Base-by-base conservation (phyloP, 2,888 invertebrate genomes). In the Rhopalosiphum nymphaeae region DNA sequence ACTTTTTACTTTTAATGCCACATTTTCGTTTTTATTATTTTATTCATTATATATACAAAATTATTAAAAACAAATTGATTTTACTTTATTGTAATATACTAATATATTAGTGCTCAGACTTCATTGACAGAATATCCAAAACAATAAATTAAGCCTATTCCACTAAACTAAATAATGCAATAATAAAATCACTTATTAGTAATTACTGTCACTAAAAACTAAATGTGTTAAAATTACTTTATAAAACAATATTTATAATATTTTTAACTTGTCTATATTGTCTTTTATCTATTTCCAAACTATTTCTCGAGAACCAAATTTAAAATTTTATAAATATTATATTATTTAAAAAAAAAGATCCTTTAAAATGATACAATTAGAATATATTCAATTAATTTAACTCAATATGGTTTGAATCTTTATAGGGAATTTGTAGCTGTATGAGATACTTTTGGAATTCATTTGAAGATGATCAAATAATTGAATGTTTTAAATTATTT, bases 381-480 rank as follows among this genome's bases (percentile, higher is more conserved):
- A 53, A 53, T 53, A 53, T 36, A 53, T 53, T 36, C 36, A 88
- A 53, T 57, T 1, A 36, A 53, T 49, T 56, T 56, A 2, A 89
- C n/a, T 42, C 13, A 89, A 78, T 42, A 89, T 89, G 7, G 36
- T 13, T 84, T 91, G 36, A 36, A 57, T 91, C 3, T n/a, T 94
- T 85, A n/a, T 78, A 95, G 95, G 95, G 94, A 56, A 57, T 94
- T 56, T 95, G 95, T 87, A 57, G 92, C 36, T 94, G 94, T 56
- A 67, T 95, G 93, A 91, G 87, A 46, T 94, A 95, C 92, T 95
- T 95, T 87, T 95, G 95, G 95, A 46, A 94, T 46, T 92, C 95
- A 11, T 95, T 95, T 94, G 92, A 95, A 94, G 91, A 89, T 88
- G 88, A 94, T 56, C 44, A 87, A 26, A 61, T 95, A 44, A 84